Base-by-base conservation (phyloP, 2,113 vertebrate species). In the Microcebus ravelobensis region DNA sequence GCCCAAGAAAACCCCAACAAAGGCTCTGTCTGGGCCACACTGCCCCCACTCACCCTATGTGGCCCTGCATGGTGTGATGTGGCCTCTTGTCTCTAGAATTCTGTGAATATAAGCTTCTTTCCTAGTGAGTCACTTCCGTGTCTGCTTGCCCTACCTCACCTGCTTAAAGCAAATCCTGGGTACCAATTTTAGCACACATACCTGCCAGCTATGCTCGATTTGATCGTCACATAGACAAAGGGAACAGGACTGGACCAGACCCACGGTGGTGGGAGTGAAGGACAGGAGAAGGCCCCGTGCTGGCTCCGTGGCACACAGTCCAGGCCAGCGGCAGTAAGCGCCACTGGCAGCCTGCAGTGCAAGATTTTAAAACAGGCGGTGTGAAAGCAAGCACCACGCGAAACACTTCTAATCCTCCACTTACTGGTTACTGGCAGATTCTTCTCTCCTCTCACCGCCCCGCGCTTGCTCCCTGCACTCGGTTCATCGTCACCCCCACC, bases 31-130 rank as follows among this genome's bases (percentile, higher is more conserved):
- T 31, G 5, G 42, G 3, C 12, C 48, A 23, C 4, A 4, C n/a
- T 42, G 10, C 25, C 8, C 36, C 5, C 13, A 34, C 50, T 74
- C 3, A 0, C 42, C 71, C 31, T 2, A 0, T 14, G 12, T 23
- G 31, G 20, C 42, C 31, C 18, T 48, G 82, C 34, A 11, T 10
- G 20, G 15, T 61, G 48, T 31, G 23, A 42, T 27, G 70, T 14
- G 7, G 23, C 12, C n/a, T 39, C 36, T 8, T n/a, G 23, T 39
- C 36, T n/a, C 48, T 23, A 87, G 23, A 6, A 13, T 29, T 7
- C 9, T 70, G 48, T 71, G n/a, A 50, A 52, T 70, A 29, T n/a
- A 6, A 48, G n/a, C 63, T 52, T 67, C 83, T 68, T 48, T 63
- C 83, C 25, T 52, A 2, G 29, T 1, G 15, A 55, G n/a, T 20